phyloP scores from a whole-genome alignment of 2,888 invertebrate genomes.

The Plebejus anna region DNA sequence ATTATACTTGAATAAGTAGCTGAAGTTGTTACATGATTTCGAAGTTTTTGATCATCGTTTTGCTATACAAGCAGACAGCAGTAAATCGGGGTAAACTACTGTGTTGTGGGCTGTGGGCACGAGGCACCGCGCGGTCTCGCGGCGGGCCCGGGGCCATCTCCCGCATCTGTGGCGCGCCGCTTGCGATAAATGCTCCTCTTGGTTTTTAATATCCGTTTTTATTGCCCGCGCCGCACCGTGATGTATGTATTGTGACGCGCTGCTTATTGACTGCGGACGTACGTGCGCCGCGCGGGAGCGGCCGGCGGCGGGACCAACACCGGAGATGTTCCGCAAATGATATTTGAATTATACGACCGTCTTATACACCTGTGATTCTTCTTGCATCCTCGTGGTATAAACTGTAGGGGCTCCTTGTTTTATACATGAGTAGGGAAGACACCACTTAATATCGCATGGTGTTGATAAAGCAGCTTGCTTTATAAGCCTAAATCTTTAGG shows the following conservation, averaged over 20 bases:
- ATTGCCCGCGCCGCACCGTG: slow-evolving; percentile 40
- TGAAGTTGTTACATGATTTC: too few species aligned
- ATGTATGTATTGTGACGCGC: slow-evolving; percentile 23
- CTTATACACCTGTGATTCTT: background rate
- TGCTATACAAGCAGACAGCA: background rate
- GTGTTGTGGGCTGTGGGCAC: background rate
- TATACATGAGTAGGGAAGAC: background rate
- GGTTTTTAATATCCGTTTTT: slow-evolving; percentile 52
- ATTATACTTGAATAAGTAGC: too few species aligned
- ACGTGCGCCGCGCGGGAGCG: background rate
- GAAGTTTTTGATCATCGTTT: too few species aligned
- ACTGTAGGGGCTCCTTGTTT: background rate
- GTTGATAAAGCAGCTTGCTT: background rate
- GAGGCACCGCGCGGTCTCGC: slow-evolving; percentile 28
- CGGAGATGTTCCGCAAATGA: background rate
- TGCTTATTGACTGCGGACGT: background rate
- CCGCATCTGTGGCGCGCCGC: slow-evolving; percentile 50
- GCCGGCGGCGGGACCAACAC: background rate
- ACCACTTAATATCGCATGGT: background rate
- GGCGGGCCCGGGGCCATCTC: slow-evolving; percentile 1
- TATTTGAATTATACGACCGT: background rate
- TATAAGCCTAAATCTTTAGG: too few species aligned
- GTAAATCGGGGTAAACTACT: background rate
- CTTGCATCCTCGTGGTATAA: background rate
- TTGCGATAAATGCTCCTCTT: slow-evolving; percentile 56